A percentile compares a stretch with the other conserved stretches of the same genome.
These are phyloP conservation scores for Calidris pygmaea DNA, from an alignment of 2,113 vertebrate genomes.

Conservation along the genomic window DNA sequence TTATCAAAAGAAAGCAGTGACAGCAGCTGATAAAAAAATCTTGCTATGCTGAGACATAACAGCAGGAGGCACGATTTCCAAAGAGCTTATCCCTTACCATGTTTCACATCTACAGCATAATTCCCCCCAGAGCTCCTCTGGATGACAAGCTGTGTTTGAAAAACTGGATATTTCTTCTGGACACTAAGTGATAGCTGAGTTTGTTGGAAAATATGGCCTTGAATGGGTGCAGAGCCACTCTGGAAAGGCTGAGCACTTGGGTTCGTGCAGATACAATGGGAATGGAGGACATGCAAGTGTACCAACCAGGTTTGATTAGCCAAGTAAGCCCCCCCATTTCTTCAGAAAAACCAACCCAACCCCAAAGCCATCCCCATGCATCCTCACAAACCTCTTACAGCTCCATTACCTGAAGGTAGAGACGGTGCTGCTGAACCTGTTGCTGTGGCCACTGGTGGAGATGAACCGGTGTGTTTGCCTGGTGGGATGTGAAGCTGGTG, in stretches of 20 bases:
- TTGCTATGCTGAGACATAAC: not conserved
- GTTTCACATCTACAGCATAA: not conserved
- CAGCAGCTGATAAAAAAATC: not conserved
- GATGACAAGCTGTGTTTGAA: not conserved
- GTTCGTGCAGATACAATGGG: rapidly evolving
- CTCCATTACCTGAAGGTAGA: constrained; percentile 79
- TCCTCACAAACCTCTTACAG: not conserved
- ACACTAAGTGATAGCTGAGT: not conserved
- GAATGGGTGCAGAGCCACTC: not conserved
- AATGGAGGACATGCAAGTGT: not conserved
- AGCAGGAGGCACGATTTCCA: not conserved
- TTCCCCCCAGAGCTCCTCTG: not conserved
- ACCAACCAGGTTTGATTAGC: not conserved
- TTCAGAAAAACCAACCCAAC: not conserved
- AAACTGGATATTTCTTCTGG: not conserved
- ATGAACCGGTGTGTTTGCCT: constrained; percentile 65
- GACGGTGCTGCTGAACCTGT: constrained; percentile 76
- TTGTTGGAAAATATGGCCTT: not conserved
- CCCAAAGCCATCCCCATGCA: not conserved
- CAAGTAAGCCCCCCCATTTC: not conserved
- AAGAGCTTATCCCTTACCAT: not conserved
- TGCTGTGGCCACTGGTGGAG: constrained; percentile 71
- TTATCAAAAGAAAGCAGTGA: not conserved
- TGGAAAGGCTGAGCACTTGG: not conserved
- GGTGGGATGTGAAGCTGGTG: constrained; percentile 69